Evolutionary conservation across 1,140 invertebrate species (phyloP), one percentile per base, ranked within the genome.

Genomic region (Drosophila ambigua): DNA sequence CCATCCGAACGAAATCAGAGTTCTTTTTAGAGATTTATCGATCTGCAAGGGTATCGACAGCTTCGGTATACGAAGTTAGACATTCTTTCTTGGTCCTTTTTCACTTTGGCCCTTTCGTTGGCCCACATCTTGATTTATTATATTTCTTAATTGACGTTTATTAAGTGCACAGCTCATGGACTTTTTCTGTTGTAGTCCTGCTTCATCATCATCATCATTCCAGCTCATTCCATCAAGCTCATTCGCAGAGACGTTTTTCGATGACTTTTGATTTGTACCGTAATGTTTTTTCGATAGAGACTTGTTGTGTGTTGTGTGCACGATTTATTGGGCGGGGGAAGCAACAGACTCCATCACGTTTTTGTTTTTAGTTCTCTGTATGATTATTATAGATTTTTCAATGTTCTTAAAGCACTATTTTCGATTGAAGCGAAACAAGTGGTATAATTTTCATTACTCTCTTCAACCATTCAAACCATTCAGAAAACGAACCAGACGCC

Each of bases 401-500:
- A 43, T 55, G 39, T 55, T 44, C 13, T 26, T 26, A 11, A 15
- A 26, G 11, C 24, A 55, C 13, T 55, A 11, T 1, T 13, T 26
- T 39, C 2, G 4, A 39, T 39, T 13, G 5, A 13, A 0, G 9
- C 9, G 2, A 52, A 48, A 23, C 5, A 5, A 31, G 39, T 39
- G 15, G 24, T 39, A 15, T 23, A 48, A 11, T 52, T 43, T 24
- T 35, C 13, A 44, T 4, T 15, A 24, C 15, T 41, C 51, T 59
- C 15, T 43, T 16, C 9, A 35, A 7, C 28, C 8, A 39, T 48
- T 35, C 2, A 7, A 28, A 28, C 26, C 7, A 28, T 28, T 31
- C 78, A 93, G 93, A 92, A 81, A 92, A 87, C 84, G 93, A 93
- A 74, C 82, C 85, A 46, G 92, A 93, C 67, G 74, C 91, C 67